Percentiles rank a stretch among this genome's conserved stretches.
Conservation (phyloP, 2,888 invertebrate species). For the Pseudanteris insignis region DNA sequence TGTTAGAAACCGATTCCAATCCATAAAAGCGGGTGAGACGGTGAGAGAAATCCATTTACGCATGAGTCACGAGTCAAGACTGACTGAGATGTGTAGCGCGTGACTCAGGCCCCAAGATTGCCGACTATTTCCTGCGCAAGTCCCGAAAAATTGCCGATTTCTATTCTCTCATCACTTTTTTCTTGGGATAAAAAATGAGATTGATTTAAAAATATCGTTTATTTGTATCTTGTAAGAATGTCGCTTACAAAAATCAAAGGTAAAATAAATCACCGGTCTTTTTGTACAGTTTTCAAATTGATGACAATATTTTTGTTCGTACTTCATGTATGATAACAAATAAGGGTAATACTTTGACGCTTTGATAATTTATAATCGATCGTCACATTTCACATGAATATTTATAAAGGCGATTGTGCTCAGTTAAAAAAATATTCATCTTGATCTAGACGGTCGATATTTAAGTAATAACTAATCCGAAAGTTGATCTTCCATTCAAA, state of each 20-base stretch:
- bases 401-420: too few species aligned
- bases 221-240: conserved; percentile 5
- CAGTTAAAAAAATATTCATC: too few species aligned
- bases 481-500: too few species aligned
- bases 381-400: too few species aligned
- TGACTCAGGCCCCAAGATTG: conserved; percentile 57
- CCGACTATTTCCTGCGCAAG: conserved; percentile 54
- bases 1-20: conserved; percentile 59
- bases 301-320: too few species aligned
- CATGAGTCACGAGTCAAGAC: conserved; percentile 60
- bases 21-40: conserved; percentile 21
- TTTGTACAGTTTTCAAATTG: too few species aligned
- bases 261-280: not conserved
- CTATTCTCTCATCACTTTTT: not conserved
- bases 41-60: conserved; percentile 50
- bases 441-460: too few species aligned
- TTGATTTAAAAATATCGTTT: conserved; percentile 26
- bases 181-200: conserved; percentile 14
- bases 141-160: conserved; percentile 21
- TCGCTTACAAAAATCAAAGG: conserved; percentile 9
- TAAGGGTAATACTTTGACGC: too few species aligned
- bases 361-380: too few species aligned
- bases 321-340: too few species aligned
- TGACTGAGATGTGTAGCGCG: conserved; percentile 43
- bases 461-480: too few species aligned